Conservation (phyloP, 2,888 invertebrate genomes). For the Erebia palarica region DNA sequence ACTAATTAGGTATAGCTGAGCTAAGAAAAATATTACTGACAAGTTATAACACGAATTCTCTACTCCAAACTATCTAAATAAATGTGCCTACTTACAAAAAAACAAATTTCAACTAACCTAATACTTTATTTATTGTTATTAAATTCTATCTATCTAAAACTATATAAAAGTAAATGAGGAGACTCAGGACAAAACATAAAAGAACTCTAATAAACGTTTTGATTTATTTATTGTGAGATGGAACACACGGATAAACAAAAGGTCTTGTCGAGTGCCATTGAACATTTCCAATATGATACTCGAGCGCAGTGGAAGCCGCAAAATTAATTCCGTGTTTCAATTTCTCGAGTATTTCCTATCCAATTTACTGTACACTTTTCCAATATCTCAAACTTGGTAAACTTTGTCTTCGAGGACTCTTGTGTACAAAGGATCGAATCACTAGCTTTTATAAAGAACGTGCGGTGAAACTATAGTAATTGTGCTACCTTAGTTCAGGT, state of each 20-base stretch:
- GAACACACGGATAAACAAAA: conserved; percentile 4
- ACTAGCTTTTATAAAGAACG: conserved; percentile 24
- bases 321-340: conserved; percentile 38
- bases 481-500: background rate
- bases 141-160: no score
- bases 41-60: no score
- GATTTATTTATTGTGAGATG: background rate
- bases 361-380: conserved; percentile 41
- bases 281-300: conserved; percentile 15
- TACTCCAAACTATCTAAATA: no score
- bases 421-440: conserved; percentile 34
- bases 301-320: conserved; percentile 20
- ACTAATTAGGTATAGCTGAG: no score
- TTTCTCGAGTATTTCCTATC: conserved; percentile 38
- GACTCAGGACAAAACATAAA: background rate
- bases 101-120: no score
- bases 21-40: no score
- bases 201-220: background rate
- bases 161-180: no score
- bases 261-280: conserved; percentile 9
- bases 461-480: conserved; percentile 13
- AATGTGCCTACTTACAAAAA: no score
- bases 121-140: no score
- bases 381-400: conserved; percentile 38
- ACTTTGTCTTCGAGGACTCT: conserved; percentile 33